phyloP scores from a whole-genome alignment of 2,113 vertebrate species.

The Mobula hypostoma region DNA sequence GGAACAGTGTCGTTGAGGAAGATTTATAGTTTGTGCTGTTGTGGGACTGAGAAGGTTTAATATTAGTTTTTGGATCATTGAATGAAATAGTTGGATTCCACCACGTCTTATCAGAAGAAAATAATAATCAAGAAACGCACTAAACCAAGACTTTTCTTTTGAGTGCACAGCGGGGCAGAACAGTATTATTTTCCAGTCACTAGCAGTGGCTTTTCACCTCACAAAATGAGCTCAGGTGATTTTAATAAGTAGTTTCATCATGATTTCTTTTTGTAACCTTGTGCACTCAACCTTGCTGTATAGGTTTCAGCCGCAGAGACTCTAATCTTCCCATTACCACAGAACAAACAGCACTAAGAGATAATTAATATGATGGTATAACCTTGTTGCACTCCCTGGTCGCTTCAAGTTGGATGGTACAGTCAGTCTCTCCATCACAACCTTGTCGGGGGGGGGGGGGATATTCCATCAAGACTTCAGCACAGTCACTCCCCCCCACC shows the following conservation, averaged over 20 bases:
- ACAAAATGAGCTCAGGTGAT: background rate
- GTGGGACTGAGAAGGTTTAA: no score
- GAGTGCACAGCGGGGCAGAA: background rate
- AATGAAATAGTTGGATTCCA: background rate
- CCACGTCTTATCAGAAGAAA: background rate
- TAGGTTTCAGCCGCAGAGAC: background rate
- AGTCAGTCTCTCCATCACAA: background rate
- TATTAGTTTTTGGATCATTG: no score
- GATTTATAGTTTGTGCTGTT: no score
- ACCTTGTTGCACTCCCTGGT: background rate
- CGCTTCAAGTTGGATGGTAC: background rate
- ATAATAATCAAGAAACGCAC: background rate
- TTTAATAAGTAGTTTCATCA: background rate
- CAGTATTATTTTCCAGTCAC: background rate
- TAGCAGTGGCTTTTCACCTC: background rate
- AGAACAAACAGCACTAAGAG: background rate
- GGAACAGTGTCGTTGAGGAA: no score
- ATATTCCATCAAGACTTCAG: no score
- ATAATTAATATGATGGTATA: background rate
- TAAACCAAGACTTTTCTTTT: background rate
- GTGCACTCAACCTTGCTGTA: background rate
- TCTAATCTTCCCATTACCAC: constrained; percentile 13
- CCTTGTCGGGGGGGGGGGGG: background rate
- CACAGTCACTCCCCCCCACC: no score
- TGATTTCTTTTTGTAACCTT: background rate